These are phyloP conservation scores for Salpingus planirostris DNA, from an alignment of 2,888 invertebrate genomes.

Conservation along the genomic window DNA sequence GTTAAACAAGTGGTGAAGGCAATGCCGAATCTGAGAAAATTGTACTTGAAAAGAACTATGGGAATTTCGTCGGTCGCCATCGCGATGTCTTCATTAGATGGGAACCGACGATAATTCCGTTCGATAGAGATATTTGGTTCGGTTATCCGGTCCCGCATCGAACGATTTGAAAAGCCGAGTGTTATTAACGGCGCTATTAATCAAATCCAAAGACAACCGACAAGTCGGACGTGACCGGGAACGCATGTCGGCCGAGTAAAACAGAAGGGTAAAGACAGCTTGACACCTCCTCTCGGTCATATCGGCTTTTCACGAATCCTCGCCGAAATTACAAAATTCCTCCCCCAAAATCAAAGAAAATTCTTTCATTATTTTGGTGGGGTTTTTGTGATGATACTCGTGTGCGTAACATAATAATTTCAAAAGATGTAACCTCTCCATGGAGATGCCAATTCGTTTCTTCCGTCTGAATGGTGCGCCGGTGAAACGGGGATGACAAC, in stretches of 20 bases:
- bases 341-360: too few species aligned
- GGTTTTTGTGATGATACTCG: too few species aligned
- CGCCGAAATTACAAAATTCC: too few species aligned
- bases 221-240: constrained; percentile 38
- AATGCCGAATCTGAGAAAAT: too few species aligned
- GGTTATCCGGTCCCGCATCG: constrained; percentile 28
- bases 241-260: constrained; percentile 34
- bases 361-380: too few species aligned
- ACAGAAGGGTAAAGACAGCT: constrained; percentile 37
- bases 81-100: too few species aligned
- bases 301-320: constrained; percentile 13
- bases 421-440: constrained; percentile 18
- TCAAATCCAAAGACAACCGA: constrained; percentile 38
- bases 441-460: constrained; percentile 23
- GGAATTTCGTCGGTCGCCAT: too few species aligned
- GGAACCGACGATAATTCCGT: too few species aligned
- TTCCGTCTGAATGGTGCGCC: constrained; percentile 24
- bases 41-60: too few species aligned
- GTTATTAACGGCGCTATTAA: constrained; percentile 38
- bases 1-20: too few species aligned
- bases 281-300: constrained; percentile 27
- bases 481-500: constrained; percentile 35
- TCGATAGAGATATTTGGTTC: constrained; percentile 23
- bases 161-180: constrained; percentile 27
- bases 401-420: constrained; percentile 12